Evolutionary conservation across 2,888 invertebrate genomes (phyloP).

Genomic region (Anaspis maculata): DNA sequence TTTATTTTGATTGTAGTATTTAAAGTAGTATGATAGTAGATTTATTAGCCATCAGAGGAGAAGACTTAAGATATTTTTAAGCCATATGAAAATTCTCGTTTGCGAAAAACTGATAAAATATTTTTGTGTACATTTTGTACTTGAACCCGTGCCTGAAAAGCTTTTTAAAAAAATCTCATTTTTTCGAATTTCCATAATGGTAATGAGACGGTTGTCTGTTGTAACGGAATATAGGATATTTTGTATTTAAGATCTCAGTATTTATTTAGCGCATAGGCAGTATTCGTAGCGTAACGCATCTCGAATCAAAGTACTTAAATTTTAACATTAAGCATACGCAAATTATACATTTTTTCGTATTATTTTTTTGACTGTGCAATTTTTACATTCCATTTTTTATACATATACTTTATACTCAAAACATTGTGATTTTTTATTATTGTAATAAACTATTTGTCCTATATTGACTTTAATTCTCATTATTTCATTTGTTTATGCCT

Average conservation of each 20-base stretch:
- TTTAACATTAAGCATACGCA: slow-evolving; percentile 19
- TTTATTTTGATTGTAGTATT: no score
- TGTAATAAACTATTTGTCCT: no score
- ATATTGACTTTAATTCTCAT: no score
- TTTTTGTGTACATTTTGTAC: slow-evolving; percentile 24
- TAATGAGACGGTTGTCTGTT: slow-evolving; percentile 3
- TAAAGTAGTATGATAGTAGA: slow-evolving; percentile 8
- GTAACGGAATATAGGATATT: background rate
- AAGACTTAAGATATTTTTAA: slow-evolving; percentile 21
- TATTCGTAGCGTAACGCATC: slow-evolving; percentile 15
- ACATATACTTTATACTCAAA: slow-evolving; percentile 19
- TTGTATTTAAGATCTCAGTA: slow-evolving; percentile 20
- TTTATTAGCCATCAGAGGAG: slow-evolving; percentile 25
- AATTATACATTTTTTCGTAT: slow-evolving; percentile 15
- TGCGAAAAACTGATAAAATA: slow-evolving; percentile 19
- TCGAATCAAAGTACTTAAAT: no score
- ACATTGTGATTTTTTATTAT: slow-evolving; percentile 23
- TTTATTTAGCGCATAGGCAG: slow-evolving; percentile 23
- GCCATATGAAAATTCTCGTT: slow-evolving; percentile 14
- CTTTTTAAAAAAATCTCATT: slow-evolving; percentile 24
- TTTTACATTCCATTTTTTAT: slow-evolving; percentile 26
- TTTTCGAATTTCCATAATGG: slow-evolving; percentile 17
- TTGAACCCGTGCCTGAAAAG: slow-evolving; percentile 27
- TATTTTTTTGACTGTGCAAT: slow-evolving; percentile 24
- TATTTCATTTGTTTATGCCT: no score